These are phyloP conservation scores for human (Homo sapiens) DNA, from an alignment of 2,113 vertebrate species.

Conservation along the genomic window DNA sequence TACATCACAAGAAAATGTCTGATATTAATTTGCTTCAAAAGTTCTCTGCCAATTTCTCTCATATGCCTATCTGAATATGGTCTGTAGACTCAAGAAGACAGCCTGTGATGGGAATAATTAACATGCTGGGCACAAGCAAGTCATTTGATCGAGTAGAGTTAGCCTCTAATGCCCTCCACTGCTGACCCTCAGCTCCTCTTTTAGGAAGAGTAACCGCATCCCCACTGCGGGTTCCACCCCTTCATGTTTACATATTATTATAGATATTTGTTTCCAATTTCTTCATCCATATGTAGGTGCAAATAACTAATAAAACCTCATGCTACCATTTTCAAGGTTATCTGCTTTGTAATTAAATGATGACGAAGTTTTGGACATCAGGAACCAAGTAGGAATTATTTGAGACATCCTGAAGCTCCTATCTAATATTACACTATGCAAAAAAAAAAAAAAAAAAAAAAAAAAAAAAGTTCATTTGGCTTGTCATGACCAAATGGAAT, in stretches of 20 bases:
- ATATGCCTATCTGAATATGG: not conserved
- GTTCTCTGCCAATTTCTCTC: not conserved
- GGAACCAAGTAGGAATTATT: not conserved
- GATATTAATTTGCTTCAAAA: not conserved
- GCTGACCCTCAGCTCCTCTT: not conserved
- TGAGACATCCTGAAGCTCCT: not conserved
- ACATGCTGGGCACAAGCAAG: not conserved
- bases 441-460: not conserved
- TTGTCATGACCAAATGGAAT: not conserved
- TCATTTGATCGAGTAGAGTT: not conserved
- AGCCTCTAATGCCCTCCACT: not conserved
- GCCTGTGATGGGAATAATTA: not conserved
- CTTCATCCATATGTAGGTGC: not conserved
- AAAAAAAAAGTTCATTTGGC: not conserved
- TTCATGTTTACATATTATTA: not conserved
- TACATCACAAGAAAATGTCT: not conserved
- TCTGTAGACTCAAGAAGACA: not conserved
- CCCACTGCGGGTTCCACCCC: not conserved
- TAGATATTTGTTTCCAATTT: not conserved
- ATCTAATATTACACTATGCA: not conserved
- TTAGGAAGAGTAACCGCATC: not conserved
- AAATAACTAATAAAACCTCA: not conserved
- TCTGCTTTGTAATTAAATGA: not conserved
- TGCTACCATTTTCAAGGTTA: not conserved
- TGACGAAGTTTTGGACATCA: not conserved